phyloP scores from a whole-genome alignment of 2,888 invertebrate genomes.

The Andricus curvator region DNA sequence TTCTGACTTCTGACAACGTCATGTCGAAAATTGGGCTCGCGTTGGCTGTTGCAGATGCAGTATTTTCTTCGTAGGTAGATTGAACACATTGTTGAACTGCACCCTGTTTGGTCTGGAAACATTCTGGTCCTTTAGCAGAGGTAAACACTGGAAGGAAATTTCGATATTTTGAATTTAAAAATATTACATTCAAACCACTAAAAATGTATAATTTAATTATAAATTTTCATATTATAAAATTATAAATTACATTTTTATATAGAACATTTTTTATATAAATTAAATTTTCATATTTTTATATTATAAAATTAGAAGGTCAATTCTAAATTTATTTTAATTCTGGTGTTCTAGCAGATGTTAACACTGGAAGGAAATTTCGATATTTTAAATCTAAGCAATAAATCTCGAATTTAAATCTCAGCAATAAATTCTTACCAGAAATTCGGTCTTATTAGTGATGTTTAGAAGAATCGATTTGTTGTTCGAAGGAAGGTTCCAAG shows the following conservation, averaged over 20 bases:
- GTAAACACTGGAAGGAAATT: conserved; percentile 83
- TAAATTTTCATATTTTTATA: no score
- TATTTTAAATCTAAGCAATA: not conserved
- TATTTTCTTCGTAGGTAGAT: conserved; percentile 79
- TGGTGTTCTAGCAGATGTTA: no score
- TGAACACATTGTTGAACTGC: conserved; percentile 84
- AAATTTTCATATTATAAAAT: no score
- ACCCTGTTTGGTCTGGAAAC: conserved; percentile 82
- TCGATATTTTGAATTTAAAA: not conserved
- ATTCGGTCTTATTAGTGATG: conserved; percentile 82
- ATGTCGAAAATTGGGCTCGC: conserved; percentile 48
- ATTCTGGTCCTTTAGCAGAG: conserved; percentile 89
- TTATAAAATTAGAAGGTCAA: no score
- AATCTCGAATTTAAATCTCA: conserved; percentile 77
- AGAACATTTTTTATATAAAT: no score
- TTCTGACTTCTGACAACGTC: conserved; percentile 81
- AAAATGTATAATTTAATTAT: no score
- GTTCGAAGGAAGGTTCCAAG: conserved; percentile 83
- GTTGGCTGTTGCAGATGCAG: conserved; percentile 73
- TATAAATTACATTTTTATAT: no score
- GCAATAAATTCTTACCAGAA: conserved; percentile 83
- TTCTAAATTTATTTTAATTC: no score
- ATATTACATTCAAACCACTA: not conserved
- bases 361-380: no score
- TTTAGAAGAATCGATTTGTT: conserved; percentile 83